Base-by-base conservation (phyloP, 2,797 vertebrate species). In the Knipowitschia caucasica region DNA sequence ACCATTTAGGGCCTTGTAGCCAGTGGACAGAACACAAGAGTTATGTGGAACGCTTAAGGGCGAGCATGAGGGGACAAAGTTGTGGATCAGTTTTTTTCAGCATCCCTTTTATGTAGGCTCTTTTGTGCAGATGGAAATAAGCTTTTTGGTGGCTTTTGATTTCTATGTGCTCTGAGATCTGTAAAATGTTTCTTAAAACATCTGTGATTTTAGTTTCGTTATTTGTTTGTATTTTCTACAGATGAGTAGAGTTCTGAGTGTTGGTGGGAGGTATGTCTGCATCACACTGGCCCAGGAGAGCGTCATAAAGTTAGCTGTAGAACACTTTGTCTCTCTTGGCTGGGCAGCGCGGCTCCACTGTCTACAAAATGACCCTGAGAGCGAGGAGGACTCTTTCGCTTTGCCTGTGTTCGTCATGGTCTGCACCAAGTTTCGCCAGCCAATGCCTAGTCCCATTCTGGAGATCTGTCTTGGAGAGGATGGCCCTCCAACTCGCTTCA, bases 321-420 rank as follows among this genome's bases (percentile, higher is more conserved):
- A 92, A 34, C 90, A 93, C 71, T 99, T 99, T 71, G 91, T 90
- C 7, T 67, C 71, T 69, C 85, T 92, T 31, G 94, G 94, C 14
- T 99, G 94, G 93, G 93, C 94, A 0, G 88, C 96, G 34, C 90
- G 96, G 56, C 83, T 98, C 52, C 96, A 99, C 75, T 93, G 94
- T 77, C 79, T 96, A 59, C 82, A 87, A 3, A 38, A 86, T 1
- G 38, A 68, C 56, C 67, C 70, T 27, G 83, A 83, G 30, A 74
- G 43, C 10, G 68, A 74, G 7, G 84, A 86, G 25, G 81, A 92
- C 54, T 86, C 87, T 46, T 98, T 96, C 55, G 86, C 88, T 18
- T 76, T 99, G 15, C 96, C 96, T 0, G 86, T 98, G 17, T 99
- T 99, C 5, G 75, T 95, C 33, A 88, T 98, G 0, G 77, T 99